Base-by-base conservation (phyloP, 2,797 vertebrate genomes). In the Selene dorsalis region DNA sequence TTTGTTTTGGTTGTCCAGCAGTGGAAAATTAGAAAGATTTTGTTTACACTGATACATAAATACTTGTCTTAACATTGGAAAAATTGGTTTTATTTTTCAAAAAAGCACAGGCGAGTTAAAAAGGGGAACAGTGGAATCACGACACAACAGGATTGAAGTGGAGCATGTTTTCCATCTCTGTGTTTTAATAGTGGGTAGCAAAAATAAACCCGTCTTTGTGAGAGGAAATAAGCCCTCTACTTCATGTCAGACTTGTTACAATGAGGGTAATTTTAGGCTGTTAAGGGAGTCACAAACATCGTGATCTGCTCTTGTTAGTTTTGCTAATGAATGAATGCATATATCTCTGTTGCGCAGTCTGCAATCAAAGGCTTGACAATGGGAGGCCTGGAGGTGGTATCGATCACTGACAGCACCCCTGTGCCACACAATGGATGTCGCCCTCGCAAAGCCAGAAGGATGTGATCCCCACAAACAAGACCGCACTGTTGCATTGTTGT, bases 341-440 rank as follows among this genome's bases (percentile, higher is more conserved):
- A 58, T 80, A 67, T 88, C 81, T 83, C 59, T 79, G 38, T 71
- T 78, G 77, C 77, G 62, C 90, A 99, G 98, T 91, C 96, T 77
- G 96, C 97, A 66, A 97, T 99, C 92, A 96, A 96, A 93, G 98
- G 98, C 41, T 86, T 99, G 91, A 95, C 95, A 0, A 97, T 98
- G 96, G 97, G 97, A 43, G 98, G 98, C 57, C 89, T 99, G 85
- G 93, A 97, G 81, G 92, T 99, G 65, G 95, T 99, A 87, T 99
- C 98, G 26, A 96, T 99, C 94, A 99, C 97, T 0, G 98, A 99
- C 94, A 96, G 96, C 94, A 99, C 96, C 24, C 98, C 98, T 0
- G 92, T 98, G 63, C 98, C 98, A 0, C 98, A 99, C 96, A 99
- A 99, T 0, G 98, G 98, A 84, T 99, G 98, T 89, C 96, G 97